Base-by-base conservation (phyloP, 2,113 vertebrate genomes). In the Zosterops japonicus region DNA sequence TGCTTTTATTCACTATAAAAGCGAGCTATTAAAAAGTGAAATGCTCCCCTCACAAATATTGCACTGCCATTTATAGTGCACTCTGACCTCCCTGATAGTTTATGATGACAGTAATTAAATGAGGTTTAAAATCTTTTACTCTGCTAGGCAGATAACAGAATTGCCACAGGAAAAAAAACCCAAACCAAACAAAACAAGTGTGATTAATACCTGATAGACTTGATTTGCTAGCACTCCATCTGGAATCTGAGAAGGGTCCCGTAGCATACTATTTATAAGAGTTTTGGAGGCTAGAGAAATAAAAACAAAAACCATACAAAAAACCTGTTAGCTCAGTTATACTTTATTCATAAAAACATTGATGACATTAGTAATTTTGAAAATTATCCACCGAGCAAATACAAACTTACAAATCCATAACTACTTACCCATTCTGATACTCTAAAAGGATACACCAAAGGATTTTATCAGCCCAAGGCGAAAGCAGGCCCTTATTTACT, bases 221-320 rank as follows among this genome's bases (percentile, higher is more conserved):
- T 99, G 98, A 90, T 98, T 98, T 96, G 99, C 98, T 97, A 99
- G 97, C 96, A 98, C 97, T 96, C 98, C 98, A 98, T 99, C 99
- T 93, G 99, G 98, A 97, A 99, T 99, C 97, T 98, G 98, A 87
- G 99, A 98, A 86, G 99, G 99, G 95, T 99, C 99, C 95, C 99
- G 98, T 6, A 99, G 98, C 99, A 99, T 99, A 97, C 98, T 98
- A 97, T 98, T 99, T 96, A 99, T 97, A 87, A 99, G 96, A 65
- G 98, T 97, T 98, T 99, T 99, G 95, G 99, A 98, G 50, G 98
- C 99, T 99, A 98, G 24, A 49, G 50, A 94, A 95, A 95, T 77
- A 94, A 96, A 95, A 94, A 96, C 72, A 92, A 86, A 95, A 93
- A 96, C 59, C 29, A 89, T 27, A 86, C 9, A 52, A 81, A 88